Evolutionary conservation across 2,797 vertebrate genomes (phyloP), one percentile per base, ranked within the genome.

Genomic region (Gambelia wislizenii): DNA sequence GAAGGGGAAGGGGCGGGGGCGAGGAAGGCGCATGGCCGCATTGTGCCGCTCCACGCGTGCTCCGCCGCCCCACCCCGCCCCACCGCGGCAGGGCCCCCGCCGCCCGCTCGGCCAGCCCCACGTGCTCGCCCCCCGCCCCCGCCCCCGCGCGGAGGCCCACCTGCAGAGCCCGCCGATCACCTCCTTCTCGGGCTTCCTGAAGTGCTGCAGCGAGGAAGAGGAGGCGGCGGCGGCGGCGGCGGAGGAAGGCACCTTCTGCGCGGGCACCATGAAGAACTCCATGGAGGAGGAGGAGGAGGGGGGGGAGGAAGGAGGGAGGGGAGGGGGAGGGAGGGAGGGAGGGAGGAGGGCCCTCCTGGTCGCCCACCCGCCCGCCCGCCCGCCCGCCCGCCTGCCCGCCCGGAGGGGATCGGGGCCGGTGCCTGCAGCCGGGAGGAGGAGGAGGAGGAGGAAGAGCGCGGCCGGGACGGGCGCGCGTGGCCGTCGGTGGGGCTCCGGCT

Each of bases 231-330:
- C 5, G 20, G 98, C 97, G 99, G 97, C 93, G 56, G 16, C 2
- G 13, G 54, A 22, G 56, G 56, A 59, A 18, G 80, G 83, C 88
- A 98, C 98, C 98, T 99, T 99, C 97, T 98, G 98, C 97, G 98
- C 97, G 97, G 98, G 98, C 96, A 99, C 98, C 98, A 99, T 98
- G 98, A 99, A 99, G 98, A 99, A 99, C 98, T 99, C 98, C 98
- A 99, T 99, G 69, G 91, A 27, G 86, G 88, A 88, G 78, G 89
- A 86, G 87, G 91, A 87, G 83, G 90, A 85, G 85, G 89, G 12
- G 20, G 27, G 82, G 2, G 33, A 2, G 10, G 59, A 27, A 22
- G 59, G 1, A 6, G 6, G 22, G 59, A 25, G 22, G 22, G 44
- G 13, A 1, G 61, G 39, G 14, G 61, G 39, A 84, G 88, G 89